phyloP scores from a whole-genome alignment of 2,888 invertebrate genomes.

The Galeruca laticollis region DNA sequence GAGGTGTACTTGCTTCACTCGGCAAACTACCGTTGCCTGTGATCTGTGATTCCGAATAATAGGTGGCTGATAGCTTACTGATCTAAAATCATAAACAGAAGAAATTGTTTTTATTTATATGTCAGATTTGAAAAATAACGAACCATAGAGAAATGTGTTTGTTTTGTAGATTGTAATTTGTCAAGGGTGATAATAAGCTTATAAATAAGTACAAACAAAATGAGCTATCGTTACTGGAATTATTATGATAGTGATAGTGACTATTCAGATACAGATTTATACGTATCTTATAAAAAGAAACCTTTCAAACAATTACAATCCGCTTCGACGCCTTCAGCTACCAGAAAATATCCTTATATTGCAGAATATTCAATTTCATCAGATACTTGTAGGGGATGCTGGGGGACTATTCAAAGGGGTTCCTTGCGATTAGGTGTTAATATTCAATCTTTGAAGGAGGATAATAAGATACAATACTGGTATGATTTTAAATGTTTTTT shows the following conservation, averaged over 20 bases:
- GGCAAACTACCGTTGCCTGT: no score
- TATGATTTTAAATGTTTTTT: constrained; percentile 89
- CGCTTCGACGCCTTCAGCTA: background rate
- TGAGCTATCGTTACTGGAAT: constrained; percentile 6
- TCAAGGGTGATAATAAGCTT: no score
- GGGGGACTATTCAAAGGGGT: constrained; percentile 79
- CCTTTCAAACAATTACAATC: background rate
- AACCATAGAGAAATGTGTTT: no score
- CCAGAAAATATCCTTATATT: constrained; percentile 72
- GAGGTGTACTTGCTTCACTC: no score
- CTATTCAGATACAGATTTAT: background rate
- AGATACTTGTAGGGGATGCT: constrained; percentile 90
- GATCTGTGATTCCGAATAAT: no score
- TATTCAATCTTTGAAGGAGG: constrained; percentile 72
- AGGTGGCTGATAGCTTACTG: no score
- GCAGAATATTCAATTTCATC: constrained; percentile 93
- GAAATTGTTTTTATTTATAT: no score
- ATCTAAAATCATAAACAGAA: no score
- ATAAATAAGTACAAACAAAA: background rate
- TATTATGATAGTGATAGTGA: background rate
- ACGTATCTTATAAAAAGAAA: background rate
- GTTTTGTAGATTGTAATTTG: no score
- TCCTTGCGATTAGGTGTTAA: constrained; percentile 84
- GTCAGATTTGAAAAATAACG: no score
- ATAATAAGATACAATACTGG: constrained; percentile 64